Conservation (phyloP, 2,797 vertebrate species). For the Smutsia gigantea region DNA sequence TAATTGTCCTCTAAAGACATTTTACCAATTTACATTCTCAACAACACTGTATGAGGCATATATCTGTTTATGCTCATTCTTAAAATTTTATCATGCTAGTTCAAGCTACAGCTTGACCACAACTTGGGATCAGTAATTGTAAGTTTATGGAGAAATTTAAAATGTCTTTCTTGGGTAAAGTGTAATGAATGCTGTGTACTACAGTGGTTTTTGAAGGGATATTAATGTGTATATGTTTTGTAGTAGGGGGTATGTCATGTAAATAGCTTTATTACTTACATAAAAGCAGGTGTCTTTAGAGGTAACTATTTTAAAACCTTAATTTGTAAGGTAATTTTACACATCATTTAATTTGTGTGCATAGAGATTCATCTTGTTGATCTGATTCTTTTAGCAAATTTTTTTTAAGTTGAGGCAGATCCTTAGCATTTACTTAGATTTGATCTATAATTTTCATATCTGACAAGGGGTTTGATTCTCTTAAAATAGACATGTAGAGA, state of each 20-base stretch:
- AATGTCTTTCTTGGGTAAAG: slow-evolving; percentile 22
- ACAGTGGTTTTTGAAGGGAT: neutral
- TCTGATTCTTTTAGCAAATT: neutral
- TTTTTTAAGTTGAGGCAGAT: neutral
- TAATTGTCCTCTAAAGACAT: neutral
- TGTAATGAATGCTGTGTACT: neutral
- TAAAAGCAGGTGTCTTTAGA: slow-evolving; percentile 40
- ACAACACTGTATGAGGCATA: neutral
- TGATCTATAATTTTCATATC: slow-evolving; percentile 53
- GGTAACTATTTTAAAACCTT: slow-evolving; percentile 7
- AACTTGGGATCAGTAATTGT: slow-evolving; percentile 53
- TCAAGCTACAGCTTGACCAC: slow-evolving; percentile 18
- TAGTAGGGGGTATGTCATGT: neutral
- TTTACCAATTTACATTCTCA: neutral
- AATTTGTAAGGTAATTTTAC: slow-evolving; percentile 37
- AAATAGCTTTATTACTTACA: neutral
- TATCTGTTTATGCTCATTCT: slow-evolving; percentile 9
- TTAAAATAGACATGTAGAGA: slow-evolving; percentile 45
- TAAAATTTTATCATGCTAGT: slow-evolving; percentile 33
- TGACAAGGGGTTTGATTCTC: neutral
- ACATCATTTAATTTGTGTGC: neutral
- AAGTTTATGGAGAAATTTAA: slow-evolving; percentile 45
- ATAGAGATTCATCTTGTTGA: neutral
- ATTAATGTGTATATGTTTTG: neutral
- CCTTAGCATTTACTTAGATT: slow-evolving; percentile 46